phyloP scores from a whole-genome alignment of 2,888 invertebrate genomes.

The Eupithecia exiguata region DNA sequence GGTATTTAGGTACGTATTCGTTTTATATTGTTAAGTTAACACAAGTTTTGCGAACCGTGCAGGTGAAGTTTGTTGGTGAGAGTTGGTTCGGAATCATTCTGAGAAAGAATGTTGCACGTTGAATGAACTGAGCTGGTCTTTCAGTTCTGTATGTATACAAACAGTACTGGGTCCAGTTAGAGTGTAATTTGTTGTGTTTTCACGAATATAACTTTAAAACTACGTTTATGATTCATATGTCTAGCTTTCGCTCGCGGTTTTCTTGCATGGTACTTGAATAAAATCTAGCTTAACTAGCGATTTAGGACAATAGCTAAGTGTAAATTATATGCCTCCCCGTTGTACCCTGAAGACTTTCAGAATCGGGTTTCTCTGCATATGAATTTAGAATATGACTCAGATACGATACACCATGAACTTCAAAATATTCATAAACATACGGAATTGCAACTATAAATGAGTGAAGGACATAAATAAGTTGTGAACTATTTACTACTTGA shows the following conservation, averaged over 20 bases:
- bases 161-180: background rate
- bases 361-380: too few species aligned
- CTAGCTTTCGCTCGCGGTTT: background rate
- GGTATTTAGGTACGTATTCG: conserved; percentile 51
- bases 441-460: background rate
- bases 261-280: background rate
- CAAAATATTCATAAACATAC: background rate
- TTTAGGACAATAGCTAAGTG: background rate
- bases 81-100: conserved; percentile 24
- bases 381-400: too few species aligned
- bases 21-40: conserved; percentile 53
- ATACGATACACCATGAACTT: too few species aligned
- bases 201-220: background rate
- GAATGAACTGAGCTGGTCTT: background rate
- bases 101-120: conserved; percentile 13
- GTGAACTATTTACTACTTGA: conserved; percentile 42
- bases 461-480: conserved; percentile 4
- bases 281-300: background rate
- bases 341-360: too few species aligned
- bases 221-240: background rate
- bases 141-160: background rate
- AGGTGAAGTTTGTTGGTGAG: conserved; percentile 33
- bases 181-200: background rate
- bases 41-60: conserved; percentile 37
- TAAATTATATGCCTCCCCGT: too few species aligned